Evolutionary conservation across 2,113 vertebrate species (phyloP), one percentile per base, ranked within the genome.

Genomic region (Anguilla rostrata): DNA sequence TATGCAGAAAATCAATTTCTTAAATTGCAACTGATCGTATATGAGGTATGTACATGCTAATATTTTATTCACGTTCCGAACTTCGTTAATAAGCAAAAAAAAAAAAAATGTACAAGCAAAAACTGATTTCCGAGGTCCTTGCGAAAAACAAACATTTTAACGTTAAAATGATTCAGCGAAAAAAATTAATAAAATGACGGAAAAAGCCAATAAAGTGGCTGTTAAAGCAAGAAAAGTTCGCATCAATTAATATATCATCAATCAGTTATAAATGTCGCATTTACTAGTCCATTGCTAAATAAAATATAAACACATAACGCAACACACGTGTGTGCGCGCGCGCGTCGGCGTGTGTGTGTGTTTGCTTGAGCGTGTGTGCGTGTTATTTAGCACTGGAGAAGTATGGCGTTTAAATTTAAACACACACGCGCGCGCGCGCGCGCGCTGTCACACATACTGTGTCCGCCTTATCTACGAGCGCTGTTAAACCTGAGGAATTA

Each of bases 401-500:
- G 43, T 46, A 46, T 46, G 8, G 4, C 43, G 3, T 12, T 53
- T 53, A 53, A 53, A 53, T 53, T 11, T 14, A 14, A 12, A 53
- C 49, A 14, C 12, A 53, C 12, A 53, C 49, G 14, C 9, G 12
- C 12, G 49, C 43, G 8, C 3, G 8, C 43, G 8, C 43, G 8
- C 43, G 8, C 12, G 14, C 49, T 53, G 12, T 14, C 11, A 11
- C 49, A 53, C 49, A 53, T 53, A 2, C 49, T 11, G 12, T 53
- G 49, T 53, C 49, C 49, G 49, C 9, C 57, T 60, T 41, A 79
- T 53, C 79, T 34, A 85, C 85, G 39, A 56, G 39, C 29, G 75
- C 49, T 83, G 78, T 85, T 87, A 56, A 91, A 84, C 92, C 89
- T 43, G 26, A 0, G 87, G 11, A 78, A 84, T 83, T 53, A 1